A percentile compares a stretch with the other conserved stretches of the same genome.
Conservation (phyloP, 2,797 vertebrate genomes). For the Vireo griseus region DNA sequence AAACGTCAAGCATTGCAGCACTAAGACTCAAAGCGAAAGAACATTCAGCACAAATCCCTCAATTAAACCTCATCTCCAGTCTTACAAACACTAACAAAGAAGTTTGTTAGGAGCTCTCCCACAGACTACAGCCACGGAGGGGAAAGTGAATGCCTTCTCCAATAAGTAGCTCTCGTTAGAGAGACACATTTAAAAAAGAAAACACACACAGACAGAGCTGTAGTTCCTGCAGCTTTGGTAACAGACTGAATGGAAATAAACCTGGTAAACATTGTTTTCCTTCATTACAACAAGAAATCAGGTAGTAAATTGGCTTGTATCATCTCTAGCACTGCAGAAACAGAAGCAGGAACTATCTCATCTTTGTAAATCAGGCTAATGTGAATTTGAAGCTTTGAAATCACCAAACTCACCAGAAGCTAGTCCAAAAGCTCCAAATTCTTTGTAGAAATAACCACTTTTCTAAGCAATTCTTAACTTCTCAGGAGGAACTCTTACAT, state of each 20-base stretch:
- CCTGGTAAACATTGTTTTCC: neutral
- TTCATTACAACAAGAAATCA: neutral
- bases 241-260: neutral
- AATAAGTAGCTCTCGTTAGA: neutral
- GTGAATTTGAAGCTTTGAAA: neutral
- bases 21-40: constrained; percentile 69
- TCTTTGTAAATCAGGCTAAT: neutral
- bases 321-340: neutral
- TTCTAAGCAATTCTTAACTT: constrained; percentile 3
- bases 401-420: neutral
- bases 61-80: constrained; percentile 51
- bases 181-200: neutral
- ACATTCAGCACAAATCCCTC: constrained; percentile 57
- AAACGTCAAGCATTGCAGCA: constrained; percentile 58
- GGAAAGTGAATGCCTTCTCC: constrained; percentile 37
- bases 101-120: constrained; percentile 49
- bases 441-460: neutral
- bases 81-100: constrained; percentile 57
- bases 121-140: neutral
- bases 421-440: neutral
- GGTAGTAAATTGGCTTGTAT: neutral
- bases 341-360: neutral
- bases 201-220: neutral
- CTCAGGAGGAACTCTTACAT: constrained; percentile 14
- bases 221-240: neutral